Base-by-base conservation (phyloP, 35 echinoderm and acorn worm genomes). In the Lytechinus variegatus region DNA sequence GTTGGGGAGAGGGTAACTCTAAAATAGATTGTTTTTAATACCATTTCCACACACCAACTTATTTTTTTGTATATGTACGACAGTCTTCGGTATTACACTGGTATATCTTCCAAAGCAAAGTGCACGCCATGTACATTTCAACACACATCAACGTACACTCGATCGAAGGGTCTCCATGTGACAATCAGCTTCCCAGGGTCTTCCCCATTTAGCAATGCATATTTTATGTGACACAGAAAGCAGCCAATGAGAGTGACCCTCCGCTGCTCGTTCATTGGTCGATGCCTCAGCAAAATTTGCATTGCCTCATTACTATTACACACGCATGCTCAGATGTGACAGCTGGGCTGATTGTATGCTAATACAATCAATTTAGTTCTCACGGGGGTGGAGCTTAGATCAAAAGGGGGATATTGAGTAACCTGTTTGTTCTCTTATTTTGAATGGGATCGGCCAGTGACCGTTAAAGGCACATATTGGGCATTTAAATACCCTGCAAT, bases 281-380 rank as follows among this genome's bases (percentile, higher is more conserved):
- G 52, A 90, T 52, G 28, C 52, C 88, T 28, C 1, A 3, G 16
- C 6, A 90, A 28, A 44, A 90, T 90, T 90, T 90, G 88, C 88
- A 90, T 90, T 44, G 88, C 52, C 52, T 54, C 28, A 52, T 90
- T 54, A 54, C 28, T 90, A 90, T 90, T 90, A 90, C 88, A 79
- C 0, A 10, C 88, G 88, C 88, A 90, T 54, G 52, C 88, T 90
- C 88, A 90, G 29, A 90, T 52, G 88, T 21, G 52, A 90, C 88
- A 90, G 88, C 88, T 90, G 88, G 88, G 88, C 88, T 90, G 88
- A 90, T 90, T 90, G 88, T 90, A 90, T 90, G 88, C 88, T 90
- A 90, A 90, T 90, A 33, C 8, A 6, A 33, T 10, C 88, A 90
- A 90, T 44, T 54, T 44, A 9, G 29, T 54, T 54, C 28, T 52